Evolutionary conservation across 2,797 vertebrate species (phyloP), one percentile per base, ranked within the genome.

Genomic region (Coilia nasus): DNA sequence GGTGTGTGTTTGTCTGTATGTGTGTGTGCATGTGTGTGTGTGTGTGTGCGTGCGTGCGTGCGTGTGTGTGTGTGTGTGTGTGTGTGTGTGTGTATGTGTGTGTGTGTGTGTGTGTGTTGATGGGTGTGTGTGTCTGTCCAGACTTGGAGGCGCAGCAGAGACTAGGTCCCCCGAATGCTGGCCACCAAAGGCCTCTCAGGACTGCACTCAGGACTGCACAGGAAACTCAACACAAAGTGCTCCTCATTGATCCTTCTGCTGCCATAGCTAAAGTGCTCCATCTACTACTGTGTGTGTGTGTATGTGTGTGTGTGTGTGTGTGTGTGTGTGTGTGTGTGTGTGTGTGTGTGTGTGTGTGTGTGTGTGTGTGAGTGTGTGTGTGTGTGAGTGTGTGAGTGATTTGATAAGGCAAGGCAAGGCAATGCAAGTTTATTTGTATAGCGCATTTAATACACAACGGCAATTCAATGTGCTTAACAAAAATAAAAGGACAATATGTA

Each of bases 181-280:
- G 71, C 85, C 86, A 87, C 82, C 84, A 83, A 87, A 83, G n/a
- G n/a, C n/a, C n/a, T n/a, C n/a, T n/a, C n/a, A n/a, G n/a, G n/a
- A 86, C 35, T 81, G 83, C 71, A 82, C 85, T 71, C 82, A 78
- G 85, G 83, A 88, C 83, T 90, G 86, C 88, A 90, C 90, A 90
- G 90, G 90, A 90, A 89, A 81, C 86, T 83, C 85, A 87, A 71
- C 57, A 67, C 83, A 86, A 85, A 89, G 87, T 88, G 88, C 88
- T 87, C 84, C 83, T 88, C 86, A 89, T 89, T 85, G 88, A 86
- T 87, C 88, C 78, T 57, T 21, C 78, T 87, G 83, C 83, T 85
- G 88, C 84, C 60, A 86, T 82, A 82, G 82, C 46, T 83, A 81
- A 88, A 87, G 87, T 89, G 88, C 83, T 90, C 82, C 86, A 28